Evolutionary conservation across 2,888 invertebrate species (phyloP).

Genomic region (Geotrupes spiniger): DNA sequence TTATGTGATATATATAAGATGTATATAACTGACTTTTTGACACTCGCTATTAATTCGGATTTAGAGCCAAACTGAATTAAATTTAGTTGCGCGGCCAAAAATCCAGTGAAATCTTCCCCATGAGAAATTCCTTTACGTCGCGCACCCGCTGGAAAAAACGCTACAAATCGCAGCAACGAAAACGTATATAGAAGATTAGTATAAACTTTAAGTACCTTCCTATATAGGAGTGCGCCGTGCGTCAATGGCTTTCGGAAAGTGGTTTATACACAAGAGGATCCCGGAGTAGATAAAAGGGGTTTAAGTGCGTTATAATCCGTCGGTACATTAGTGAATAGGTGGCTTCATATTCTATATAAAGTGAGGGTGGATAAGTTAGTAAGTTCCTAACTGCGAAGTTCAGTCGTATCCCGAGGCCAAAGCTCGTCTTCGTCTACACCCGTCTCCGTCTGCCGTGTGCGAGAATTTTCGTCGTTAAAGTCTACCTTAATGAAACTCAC

Average conservation of each 20-base stretch:
- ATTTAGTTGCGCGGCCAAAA: too few species aligned
- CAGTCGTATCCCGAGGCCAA: slow-evolving; percentile 18
- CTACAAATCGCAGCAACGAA: too few species aligned
- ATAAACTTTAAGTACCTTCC: slow-evolving; percentile 29
- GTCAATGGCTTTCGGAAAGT: slow-evolving; percentile 28
- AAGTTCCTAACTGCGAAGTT: slow-evolving; percentile 22
- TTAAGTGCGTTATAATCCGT: slow-evolving; percentile 50
- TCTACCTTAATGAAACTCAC: slow-evolving; percentile 8
- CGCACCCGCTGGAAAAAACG: too few species aligned
- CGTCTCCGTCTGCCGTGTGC: background rate
- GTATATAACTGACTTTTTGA: too few species aligned
- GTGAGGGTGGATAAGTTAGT: slow-evolving; percentile 29
- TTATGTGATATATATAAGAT: too few species aligned
- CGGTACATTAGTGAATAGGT: slow-evolving; percentile 46
- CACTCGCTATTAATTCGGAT: too few species aligned
- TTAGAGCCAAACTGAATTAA: too few species aligned
- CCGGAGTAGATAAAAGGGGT: slow-evolving; percentile 43
- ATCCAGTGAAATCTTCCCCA: too few species aligned
- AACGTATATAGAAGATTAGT: slow-evolving; percentile 4
- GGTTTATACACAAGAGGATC: slow-evolving; percentile 44
- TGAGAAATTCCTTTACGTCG: too few species aligned
- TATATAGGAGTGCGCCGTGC: slow-evolving; percentile 23
- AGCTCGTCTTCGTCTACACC: slow-evolving; percentile 6
- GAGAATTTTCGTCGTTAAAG: slow-evolving; percentile 13
- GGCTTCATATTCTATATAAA: slow-evolving; percentile 23